Conservation (phyloP, 2,797 vertebrate genomes). For the Chelon auratus region DNA sequence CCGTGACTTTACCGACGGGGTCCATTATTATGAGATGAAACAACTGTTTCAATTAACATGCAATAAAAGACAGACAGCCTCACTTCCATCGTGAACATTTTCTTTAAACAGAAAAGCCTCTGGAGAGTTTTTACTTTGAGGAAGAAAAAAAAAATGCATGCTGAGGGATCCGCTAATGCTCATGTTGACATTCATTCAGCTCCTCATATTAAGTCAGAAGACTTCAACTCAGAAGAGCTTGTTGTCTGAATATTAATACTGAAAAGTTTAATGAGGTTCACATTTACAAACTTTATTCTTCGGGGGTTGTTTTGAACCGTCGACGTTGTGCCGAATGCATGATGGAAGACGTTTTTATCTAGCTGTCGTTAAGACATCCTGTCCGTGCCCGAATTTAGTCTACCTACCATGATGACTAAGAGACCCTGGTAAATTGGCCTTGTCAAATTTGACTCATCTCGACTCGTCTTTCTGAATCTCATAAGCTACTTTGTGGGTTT, state of each 20-base stretch:
- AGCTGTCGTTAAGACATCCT: too few species aligned
- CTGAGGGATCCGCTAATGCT: background rate
- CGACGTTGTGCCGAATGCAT: background rate
- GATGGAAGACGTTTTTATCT: background rate
- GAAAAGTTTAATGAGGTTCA: background rate
- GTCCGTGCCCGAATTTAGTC: background rate
- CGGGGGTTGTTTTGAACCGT: background rate
- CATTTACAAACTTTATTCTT: background rate
- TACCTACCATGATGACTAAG: background rate
- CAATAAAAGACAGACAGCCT: background rate
- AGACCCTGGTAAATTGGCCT: conserved; percentile 21
- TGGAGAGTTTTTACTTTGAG: background rate
- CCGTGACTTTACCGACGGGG: too few species aligned
- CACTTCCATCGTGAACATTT: background rate
- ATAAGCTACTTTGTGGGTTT: background rate
- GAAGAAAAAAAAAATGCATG: background rate
- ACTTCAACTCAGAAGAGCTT: background rate
- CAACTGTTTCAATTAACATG: background rate
- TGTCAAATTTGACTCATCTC: conserved; percentile 27
- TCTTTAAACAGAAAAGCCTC: background rate
- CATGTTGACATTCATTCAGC: background rate
- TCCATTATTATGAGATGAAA: background rate
- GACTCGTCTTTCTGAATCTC: conserved; percentile 13
- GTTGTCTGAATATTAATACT: background rate
- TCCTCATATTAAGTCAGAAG: background rate